Evolutionary conservation across 2,888 invertebrate species (phyloP), one percentile per base, ranked within the genome.

Genomic region (Formica aserva): DNA sequence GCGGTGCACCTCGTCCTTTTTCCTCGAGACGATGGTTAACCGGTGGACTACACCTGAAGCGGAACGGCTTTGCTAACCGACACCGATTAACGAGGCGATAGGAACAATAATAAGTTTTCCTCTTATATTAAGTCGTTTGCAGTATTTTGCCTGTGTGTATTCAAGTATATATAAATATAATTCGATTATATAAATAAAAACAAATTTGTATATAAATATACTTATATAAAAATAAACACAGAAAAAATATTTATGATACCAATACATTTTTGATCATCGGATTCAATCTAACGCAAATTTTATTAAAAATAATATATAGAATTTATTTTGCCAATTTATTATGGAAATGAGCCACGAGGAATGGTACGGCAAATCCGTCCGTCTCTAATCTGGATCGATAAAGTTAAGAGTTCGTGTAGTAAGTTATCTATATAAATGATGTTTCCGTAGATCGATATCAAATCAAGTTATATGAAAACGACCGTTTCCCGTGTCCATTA

Each of bases 31-130:
- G 66, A 66, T 57, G 57, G 67, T 38, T 32, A 48, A 48, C 22
- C 52, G 52, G n/a, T 57, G 57, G 32, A 76, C 26, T 66, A 45
- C 55, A 75, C 82, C 65, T 48, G 29, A 29, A 41, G 75, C 82
- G 62, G 62, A 18, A 18, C 72, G 55, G n/a, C 75, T 74, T 63
- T 74, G 55, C 65, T 82, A 74, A 67, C 45, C 41, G 22, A 66
- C 57, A 26, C 35, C 82, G 82, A 82, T 82, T 76, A 82, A 82
- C 60, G 60, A 60, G 57, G 45, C 65, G 45, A 76, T 66, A 35
- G 38, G 55, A 45, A 75, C 67, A 77, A 66, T 66, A 75, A 77
- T 77, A 38, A 77, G 77, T 22, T 67, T 67, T 15, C 29, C n/a
- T 77, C 57, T 67, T 38, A 26, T 77, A 77, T 77, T 67, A 41